Evolutionary conservation across 2,888 invertebrate genomes (phyloP), one percentile per base, ranked within the genome.

Genomic region (Cactoblastis cactorum): DNA sequence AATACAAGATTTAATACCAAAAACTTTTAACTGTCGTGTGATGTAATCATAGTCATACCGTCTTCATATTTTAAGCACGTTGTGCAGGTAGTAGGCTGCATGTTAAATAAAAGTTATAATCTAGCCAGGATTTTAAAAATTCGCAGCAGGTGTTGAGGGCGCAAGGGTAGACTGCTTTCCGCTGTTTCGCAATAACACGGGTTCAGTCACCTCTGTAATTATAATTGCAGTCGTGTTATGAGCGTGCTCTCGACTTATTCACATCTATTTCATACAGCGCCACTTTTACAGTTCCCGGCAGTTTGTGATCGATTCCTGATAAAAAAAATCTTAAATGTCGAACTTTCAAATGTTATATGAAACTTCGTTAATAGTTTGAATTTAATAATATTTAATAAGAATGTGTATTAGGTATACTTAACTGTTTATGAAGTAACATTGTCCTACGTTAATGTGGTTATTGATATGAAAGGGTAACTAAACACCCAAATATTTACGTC

Each of bases 111-210:
- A 5, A 22, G n/a, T n/a, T 4, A 22, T 84, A 72, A 87, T 86
- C 87, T 85, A 88, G 43, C 11, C 15, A 43, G 84, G 85, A 84
- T 81, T 86, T 83, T 86, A 80, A 82, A 84, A 83, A 88, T 87
- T 87, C 88, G 82, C 80, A 74, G 81, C 87, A 88, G 86, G 88
- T 87, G 83, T 77, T 65, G 59, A 56, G 56, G 63, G 58, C 59
- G 58, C 58, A n/a, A n/a, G 60, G 64, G 73, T 83, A 84, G 81
- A 84, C 87, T 84, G 83, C 87, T 87, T 88, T 89, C 88, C 88
- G 88, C 87, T 89, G 87, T 88, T 88, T 89, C 85, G 87, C 88
- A 87, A 89, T 86, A 84, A 80, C 79, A 69, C 69, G 83, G 77
- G 88, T 86, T 89, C 88, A 89, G 79, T 86, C 88, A 85, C 83